Conservation (phyloP, 2,888 invertebrate genomes). For the Criorhina ranunculi region DNA sequence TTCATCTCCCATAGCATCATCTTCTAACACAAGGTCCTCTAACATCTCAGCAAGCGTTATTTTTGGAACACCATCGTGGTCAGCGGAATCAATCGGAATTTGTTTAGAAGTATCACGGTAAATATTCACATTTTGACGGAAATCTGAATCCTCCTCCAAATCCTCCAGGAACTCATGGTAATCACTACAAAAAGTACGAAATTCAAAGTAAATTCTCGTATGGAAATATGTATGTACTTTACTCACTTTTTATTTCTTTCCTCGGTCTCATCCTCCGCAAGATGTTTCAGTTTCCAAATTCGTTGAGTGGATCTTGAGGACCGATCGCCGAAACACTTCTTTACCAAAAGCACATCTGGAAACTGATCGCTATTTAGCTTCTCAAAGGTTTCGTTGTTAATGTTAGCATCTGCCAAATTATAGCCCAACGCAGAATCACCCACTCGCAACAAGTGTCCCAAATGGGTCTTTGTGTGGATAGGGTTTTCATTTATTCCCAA, state of each 20-base stretch:
- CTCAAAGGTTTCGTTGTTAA: slow-evolving; percentile 95
- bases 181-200: slow-evolving; percentile 87
- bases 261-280: slow-evolving; percentile 89
- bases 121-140: slow-evolving; percentile 96
- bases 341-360: slow-evolving; percentile 97
- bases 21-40: slow-evolving; percentile 92
- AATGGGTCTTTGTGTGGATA: slow-evolving; percentile 95
- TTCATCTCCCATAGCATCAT: slow-evolving; percentile 90
- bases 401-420: slow-evolving; percentile 94
- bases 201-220: slow-evolving; percentile 25
- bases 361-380: slow-evolving; percentile 88
- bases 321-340: slow-evolving; percentile 93
- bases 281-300: slow-evolving; percentile 96
- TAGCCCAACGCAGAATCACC: slow-evolving; percentile 97
- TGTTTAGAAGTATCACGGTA: slow-evolving; percentile 87
- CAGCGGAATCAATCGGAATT: slow-evolving; percentile 86
- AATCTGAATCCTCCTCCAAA: slow-evolving; percentile 96
- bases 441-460: slow-evolving; percentile 96
- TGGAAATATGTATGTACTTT: slow-evolving; percentile 72
- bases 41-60: slow-evolving; percentile 97
- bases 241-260: slow-evolving; percentile 88
- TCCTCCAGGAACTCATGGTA: slow-evolving; percentile 98
- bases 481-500: slow-evolving; percentile 92
- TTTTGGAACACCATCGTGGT: slow-evolving; percentile 89
- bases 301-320: slow-evolving; percentile 89